Percentiles rank a stretch among this genome's conserved stretches.
These are phyloP conservation scores for Panthera leo DNA, from an alignment of 2,113 vertebrate genomes.

Conservation along the genomic window DNA sequence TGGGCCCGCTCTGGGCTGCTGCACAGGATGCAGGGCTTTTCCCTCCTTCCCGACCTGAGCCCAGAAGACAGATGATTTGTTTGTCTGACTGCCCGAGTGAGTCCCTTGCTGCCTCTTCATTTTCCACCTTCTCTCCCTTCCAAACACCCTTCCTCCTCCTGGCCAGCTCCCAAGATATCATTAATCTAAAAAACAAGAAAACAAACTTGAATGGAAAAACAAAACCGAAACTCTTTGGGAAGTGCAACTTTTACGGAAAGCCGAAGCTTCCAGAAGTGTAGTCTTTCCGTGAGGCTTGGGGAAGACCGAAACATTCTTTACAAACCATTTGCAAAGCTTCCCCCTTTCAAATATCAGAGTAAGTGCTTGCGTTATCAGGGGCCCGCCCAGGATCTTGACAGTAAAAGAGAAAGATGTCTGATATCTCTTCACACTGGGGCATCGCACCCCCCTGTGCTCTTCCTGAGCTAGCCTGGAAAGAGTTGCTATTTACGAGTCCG, in stretches of 20 bases:
- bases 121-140: constrained; percentile 42
- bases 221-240: not conserved
- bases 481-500: not conserved
- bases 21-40: constrained; percentile 39
- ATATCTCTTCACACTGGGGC: not conserved
- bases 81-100: constrained; percentile 53
- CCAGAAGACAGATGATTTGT: constrained; percentile 74
- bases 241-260: not conserved
- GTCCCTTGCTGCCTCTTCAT: constrained; percentile 57
- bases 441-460: rapidly evolving
- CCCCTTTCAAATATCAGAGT: rapidly evolving
- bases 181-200: constrained; percentile 52
- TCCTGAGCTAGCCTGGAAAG: not conserved
- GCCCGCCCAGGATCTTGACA: not conserved
- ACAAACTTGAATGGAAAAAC: not conserved
- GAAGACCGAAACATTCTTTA: not conserved
- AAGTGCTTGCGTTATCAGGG: not conserved
- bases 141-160: constrained; percentile 9
- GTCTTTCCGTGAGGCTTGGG: constrained; percentile 8
- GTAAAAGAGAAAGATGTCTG: not conserved
- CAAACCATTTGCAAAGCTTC: not conserved
- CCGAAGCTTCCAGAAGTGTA: not conserved
- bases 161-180: constrained; percentile 34
- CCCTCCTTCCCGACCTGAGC: constrained; percentile 53
- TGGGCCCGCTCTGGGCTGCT: constrained; percentile 44